Base-by-base conservation (phyloP, 92 coral and sea anemone genomes). In the Heliopora coerulea region DNA sequence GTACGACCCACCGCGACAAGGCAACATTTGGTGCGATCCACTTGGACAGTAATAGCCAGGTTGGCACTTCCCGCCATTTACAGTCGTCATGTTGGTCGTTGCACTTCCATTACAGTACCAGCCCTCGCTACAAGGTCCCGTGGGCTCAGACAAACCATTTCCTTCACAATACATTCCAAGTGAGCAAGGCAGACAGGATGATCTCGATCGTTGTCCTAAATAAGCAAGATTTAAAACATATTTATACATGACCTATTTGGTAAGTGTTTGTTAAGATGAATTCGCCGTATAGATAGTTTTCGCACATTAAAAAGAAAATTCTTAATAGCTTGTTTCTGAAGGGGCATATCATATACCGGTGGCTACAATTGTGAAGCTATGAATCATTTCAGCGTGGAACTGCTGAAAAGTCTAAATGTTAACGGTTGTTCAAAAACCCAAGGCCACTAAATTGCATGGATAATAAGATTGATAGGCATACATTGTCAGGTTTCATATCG, bases 21-120 rank as follows among this genome's bases (percentile, higher is more conserved):
- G 81, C 60, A 20, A 62, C 63, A 90, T 91, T 39, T 72, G 50
- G 15, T 78, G 69, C 30, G 98, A 86, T 9, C 96, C 98, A 42
- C 58, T 77, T 54, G 91, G 93, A 50, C 98, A 93, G 74, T 87
- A 93, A 65, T 83, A 85, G 3, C 98, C 98, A 29, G 96, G 87
- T 54, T 85, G 83, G 39, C 98, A 93, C 76, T 68, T 62, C 9
- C 96, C 98, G 11, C 98, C 98, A 78, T 86, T 93, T 23, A 85
- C 50, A 12, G 88, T 88, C 18, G 98, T 90, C 88, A 83, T 85
- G 72, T 88, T 90, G 3, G 83, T 74, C 9, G 90, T 83, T 37
- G 98, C 98, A 54, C 88, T 87, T 7, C 98, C 96, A 46, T 65
- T 87, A 49, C 98, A 93, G 76, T 82, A 93, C 98, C 98, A 93